These are phyloP conservation scores for Drosophila meridiana DNA, from an alignment of 2,888 invertebrate species.

Conservation along the genomic window DNA sequence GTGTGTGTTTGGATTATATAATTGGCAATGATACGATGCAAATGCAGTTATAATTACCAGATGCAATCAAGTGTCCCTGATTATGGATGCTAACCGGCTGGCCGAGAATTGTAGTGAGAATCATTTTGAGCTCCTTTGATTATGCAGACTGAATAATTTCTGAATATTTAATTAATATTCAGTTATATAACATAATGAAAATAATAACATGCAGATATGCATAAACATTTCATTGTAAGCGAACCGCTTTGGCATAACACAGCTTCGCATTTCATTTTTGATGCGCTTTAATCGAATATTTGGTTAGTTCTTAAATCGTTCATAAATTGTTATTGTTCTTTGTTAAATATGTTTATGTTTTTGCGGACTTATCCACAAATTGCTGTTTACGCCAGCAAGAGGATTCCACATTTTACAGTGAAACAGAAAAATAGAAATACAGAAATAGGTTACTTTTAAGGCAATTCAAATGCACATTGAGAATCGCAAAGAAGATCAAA, in stretches of 20 bases:
- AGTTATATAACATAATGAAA: conserved; percentile 5
- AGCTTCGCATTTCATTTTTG: not conserved
- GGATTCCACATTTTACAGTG: not conserved
- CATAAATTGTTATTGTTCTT: not conserved
- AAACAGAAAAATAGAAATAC: not conserved
- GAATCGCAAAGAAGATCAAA: not conserved
- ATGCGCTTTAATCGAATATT: not conserved
- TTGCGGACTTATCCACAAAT: not conserved
- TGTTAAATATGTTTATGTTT: not conserved
- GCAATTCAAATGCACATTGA: not conserved
- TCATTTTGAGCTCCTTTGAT: conserved; percentile 48
- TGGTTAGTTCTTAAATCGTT: not conserved
- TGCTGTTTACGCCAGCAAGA: too few species aligned
- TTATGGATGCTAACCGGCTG: conserved; percentile 30
- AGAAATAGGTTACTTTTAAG: not conserved
- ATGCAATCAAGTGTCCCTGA: conserved; percentile 49
- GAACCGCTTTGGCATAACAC: not conserved
- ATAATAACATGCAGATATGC: conserved; percentile 10
- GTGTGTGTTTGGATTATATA: conserved; percentile 15
- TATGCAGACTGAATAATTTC: conserved; percentile 44
- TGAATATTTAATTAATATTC: conserved; percentile 43
- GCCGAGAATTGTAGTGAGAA: conserved; percentile 28
- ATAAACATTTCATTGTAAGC: conserved; percentile 6
- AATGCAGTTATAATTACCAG: conserved; percentile 64
- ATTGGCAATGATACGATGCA: conserved; percentile 30